Percentiles rank a stretch among this genome's conserved stretches.
These are phyloP conservation scores for Phaenicophaeus curvirostris DNA, from an alignment of 2,797 vertebrate species.

Conservation along the genomic window DNA sequence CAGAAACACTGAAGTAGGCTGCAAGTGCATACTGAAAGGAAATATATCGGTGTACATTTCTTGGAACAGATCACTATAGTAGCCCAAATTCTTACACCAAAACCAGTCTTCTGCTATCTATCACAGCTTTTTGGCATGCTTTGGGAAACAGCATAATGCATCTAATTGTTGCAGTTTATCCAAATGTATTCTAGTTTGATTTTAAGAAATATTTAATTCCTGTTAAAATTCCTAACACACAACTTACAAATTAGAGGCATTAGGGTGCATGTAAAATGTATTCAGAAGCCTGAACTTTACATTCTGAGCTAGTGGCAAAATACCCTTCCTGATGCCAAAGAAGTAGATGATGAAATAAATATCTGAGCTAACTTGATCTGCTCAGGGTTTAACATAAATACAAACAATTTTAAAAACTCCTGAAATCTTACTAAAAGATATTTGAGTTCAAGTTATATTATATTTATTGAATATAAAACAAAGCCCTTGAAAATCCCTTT, in stretches of 20 bases:
- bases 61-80: neutral
- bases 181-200: neutral
- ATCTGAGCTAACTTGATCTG: neutral
- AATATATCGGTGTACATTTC: accelerated
- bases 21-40: neutral
- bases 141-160: neutral
- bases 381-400: neutral
- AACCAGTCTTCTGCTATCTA: neutral
- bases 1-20: neutral
- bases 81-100: neutral
- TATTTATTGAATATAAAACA: neutral
- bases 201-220: neutral
- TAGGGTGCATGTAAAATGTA: neutral
- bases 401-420: accelerated
- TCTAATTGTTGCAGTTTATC: neutral
- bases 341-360: neutral
- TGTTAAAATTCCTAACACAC: neutral
- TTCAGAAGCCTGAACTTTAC: neutral
- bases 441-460: neutral
- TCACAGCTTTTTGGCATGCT: neutral
- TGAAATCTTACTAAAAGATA: neutral
- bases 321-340: neutral
- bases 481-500: neutral
- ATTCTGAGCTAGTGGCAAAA: neutral
- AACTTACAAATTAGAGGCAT: neutral